Evolutionary conservation across 2,888 invertebrate species (phyloP), one percentile per base, ranked within the genome.

Genomic region (Ormyrus nitidulus): DNA sequence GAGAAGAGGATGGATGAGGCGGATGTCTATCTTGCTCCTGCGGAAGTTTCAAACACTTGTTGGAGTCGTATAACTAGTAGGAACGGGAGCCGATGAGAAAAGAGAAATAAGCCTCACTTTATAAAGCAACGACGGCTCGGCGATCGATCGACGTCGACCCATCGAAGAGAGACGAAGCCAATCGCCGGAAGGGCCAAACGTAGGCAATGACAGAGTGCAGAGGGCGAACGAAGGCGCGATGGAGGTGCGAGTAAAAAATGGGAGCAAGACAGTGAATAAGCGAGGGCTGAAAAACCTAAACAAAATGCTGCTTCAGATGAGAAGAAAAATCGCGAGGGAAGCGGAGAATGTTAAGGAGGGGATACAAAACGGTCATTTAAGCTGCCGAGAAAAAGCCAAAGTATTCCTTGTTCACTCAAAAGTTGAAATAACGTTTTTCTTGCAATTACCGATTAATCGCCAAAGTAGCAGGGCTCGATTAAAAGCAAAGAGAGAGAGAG

Each of bases 21-120:
- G 56, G 62, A 65, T 71, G 80, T 80, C 64, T 53, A 51, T 80
- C 80, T 80, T 80, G 66, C 48, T 80, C 61, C 44, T 48, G 8
- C 34, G 61, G 56, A 80, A 80, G 80, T 76, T 71, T 71, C 73
- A 61, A 69, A 73, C 80, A 81, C 80, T 74, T 81, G 73, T 80
- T 80, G 72, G 80, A 81, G 59, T 69, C 73, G 34, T 56, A 58
- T 59, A 66, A 66, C 66, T 58, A 66, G 66, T 11, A 46, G 48
- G 44, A 34, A 44, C 6, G n/a, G n/a, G 44, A 72, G 72, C 77
- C 77, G 59, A 73, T 77, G 73, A 69, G 74, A 76, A 34, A 34
- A 34, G 76, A 81, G 77, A 77, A 77, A 81, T 74, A 74, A 70
- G 81, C n/a, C 46, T 69, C 77, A 46, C 77, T 81, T 77, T 81